Conservation (phyloP, 2,797 vertebrate genomes). For the Limosa lapponica region DNA sequence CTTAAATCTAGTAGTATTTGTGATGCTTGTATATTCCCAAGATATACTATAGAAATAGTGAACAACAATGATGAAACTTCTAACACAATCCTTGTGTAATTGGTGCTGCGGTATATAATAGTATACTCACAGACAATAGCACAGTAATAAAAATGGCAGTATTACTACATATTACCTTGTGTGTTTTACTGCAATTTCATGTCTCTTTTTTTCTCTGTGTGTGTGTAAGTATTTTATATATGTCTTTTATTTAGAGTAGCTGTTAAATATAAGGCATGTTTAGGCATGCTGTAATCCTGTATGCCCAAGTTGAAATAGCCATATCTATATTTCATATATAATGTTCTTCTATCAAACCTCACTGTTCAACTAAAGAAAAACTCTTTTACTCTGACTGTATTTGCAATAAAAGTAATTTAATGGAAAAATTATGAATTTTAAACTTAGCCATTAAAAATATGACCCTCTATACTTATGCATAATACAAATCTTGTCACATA, state of each 20-base stretch:
- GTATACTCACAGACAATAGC: background rate
- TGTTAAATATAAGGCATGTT: background rate
- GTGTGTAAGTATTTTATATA: background rate
- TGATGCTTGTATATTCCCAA: background rate
- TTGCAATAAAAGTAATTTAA: background rate
- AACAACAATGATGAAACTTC: background rate
- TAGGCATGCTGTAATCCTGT: background rate
- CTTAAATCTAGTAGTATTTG: background rate
- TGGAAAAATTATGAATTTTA: background rate
- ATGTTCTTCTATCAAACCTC: background rate
- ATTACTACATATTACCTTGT: background rate
- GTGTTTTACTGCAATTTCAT: background rate
- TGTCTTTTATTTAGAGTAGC: background rate
- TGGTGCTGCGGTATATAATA: background rate
- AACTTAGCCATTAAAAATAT: background rate
- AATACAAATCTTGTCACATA: background rate
- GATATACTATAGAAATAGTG: background rate
- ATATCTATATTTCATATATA: background rate
- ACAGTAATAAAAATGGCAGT: accelerated
- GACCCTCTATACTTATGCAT: background rate
- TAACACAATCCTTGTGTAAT: background rate
- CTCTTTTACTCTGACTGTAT: background rate
- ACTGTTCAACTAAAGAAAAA: background rate
- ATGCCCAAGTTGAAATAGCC: background rate
- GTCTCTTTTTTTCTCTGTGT: background rate